Evolutionary conservation across 2,113 vertebrate genomes (phyloP), one percentile per base, ranked within the genome.

Genomic region (Prochilodus magdalenae): DNA sequence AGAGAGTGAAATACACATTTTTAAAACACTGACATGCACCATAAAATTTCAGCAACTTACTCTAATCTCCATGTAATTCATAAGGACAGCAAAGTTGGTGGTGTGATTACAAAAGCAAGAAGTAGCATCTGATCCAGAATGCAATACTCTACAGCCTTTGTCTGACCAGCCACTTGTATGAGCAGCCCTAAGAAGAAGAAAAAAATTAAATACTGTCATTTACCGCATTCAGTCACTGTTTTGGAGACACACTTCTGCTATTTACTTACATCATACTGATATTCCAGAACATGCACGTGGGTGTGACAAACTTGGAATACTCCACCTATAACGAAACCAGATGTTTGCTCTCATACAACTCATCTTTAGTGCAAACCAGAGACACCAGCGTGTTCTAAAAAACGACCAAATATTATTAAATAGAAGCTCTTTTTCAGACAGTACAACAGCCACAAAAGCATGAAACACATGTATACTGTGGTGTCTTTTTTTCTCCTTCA

Each of bases 101-200:
- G 94, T 95, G 86, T 95, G 94, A 88, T 93, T 94, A 87, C 94
- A 95, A 8, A 87, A 83, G 83, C 94, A 95, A 67, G 91, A 92
- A 8, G 91, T 93, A 70, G 86, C 79, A 24, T 86, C 83, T 29
- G 91, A 70, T 74, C 82, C 75, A 0, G 82, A 79, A 69, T 87
- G 79, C 27, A 88, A 89, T 85, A 94, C 89, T 33, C 82, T 82
- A 84, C 94, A 95, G 29, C 93, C 94, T 49, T 92, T 89, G 59
- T 75, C 92, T 86, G 94, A 95, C 94, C 94, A 95, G 82, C 88
- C 79, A 24, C 73, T 91, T 47, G 82, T 26, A 65, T 83, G 84
- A 67, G 74, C 82, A 6, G 77, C 65, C 87, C 93, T 94, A 22
- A 44, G 36, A 71, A 26, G 82, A 26, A n/a, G 75, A 33, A 82